Evolutionary conservation across 2,797 vertebrate species (phyloP).

Genomic region (Simalia tracyae): DNA sequence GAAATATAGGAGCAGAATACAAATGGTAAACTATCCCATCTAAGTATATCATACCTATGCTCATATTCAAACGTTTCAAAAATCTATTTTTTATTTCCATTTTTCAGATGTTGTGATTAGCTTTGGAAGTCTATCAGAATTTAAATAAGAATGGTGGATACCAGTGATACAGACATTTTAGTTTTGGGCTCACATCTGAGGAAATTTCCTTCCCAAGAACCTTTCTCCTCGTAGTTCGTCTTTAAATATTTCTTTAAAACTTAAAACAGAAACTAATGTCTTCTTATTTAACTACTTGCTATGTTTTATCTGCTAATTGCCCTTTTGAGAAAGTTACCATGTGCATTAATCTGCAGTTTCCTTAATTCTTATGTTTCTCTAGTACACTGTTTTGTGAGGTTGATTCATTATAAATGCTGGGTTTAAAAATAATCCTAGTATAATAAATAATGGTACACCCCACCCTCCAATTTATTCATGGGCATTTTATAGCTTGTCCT

Average conservation of each 20-base stretch:
- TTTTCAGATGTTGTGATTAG: not conserved
- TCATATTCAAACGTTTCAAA: not conserved
- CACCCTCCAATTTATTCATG: not conserved
- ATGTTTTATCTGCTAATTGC: not conserved
- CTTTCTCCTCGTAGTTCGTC: not conserved
- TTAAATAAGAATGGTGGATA: not conserved
- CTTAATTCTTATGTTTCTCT: not conserved
- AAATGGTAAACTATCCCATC: not conserved
- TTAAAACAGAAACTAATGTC: not conserved
- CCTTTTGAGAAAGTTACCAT: not conserved
- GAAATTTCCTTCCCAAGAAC: not conserved
- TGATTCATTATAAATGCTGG: too few species aligned
- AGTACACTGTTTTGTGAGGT: not conserved
- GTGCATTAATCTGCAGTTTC: not conserved
- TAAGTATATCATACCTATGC: not conserved
- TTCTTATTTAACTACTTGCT: not conserved
- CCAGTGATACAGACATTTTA: not conserved
- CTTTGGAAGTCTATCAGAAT: not conserved
- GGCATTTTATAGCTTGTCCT: not conserved
- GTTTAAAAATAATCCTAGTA: too few species aligned
- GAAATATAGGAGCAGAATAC: not conserved
- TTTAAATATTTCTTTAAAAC: not conserved
- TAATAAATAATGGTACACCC: too few species aligned
- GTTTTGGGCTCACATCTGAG: not conserved
- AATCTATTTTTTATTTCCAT: not conserved